phyloP scores from a whole-genome alignment of 1,140 invertebrate species.

The Drosophila grimshawi region DNA sequence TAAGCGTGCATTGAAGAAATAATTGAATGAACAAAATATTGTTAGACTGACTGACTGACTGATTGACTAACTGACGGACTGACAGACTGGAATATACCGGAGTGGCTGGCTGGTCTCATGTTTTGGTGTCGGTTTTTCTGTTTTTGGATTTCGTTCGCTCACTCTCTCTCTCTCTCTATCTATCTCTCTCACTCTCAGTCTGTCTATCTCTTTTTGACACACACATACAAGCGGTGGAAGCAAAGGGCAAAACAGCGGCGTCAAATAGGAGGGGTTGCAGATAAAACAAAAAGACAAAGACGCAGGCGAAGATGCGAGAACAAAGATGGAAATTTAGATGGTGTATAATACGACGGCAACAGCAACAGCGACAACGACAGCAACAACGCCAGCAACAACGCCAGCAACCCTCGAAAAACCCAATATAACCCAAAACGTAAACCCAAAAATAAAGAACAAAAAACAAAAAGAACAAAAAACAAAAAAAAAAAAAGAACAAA shows the following conservation, averaged over 20 bases:
- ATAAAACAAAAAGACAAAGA: conserved; percentile 18
- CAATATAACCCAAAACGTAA: conserved; percentile 18
- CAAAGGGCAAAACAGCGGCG: not conserved
- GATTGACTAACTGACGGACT: not conserved
- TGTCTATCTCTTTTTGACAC: conserved; percentile 3
- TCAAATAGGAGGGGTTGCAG: conserved; percentile 24
- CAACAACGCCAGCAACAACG: conserved; percentile 25
- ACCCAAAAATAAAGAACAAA: not conserved
- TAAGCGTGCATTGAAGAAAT: conserved; percentile 52
- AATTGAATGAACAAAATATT: conserved; percentile 60
- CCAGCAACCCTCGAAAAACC: conserved; percentile 43
- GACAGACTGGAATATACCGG: too few relatives aligned
- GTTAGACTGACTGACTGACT: conserved; percentile 9
- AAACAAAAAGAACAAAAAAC: too few relatives aligned
- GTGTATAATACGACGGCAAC: not conserved
- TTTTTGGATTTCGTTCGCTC: conserved; percentile 1
- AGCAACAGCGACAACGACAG: conserved; percentile 6
- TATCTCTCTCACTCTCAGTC: too few relatives aligned
- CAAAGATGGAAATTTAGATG: conserved; percentile 1
- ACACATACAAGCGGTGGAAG: not conserved
- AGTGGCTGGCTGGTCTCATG: conserved; percentile 1
- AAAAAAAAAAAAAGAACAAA: not conserved
- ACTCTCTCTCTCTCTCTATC: too few relatives aligned
- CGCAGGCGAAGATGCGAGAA: not conserved
- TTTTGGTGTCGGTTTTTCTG: conserved; percentile 21